Percentiles rank a stretch among this genome's conserved stretches.
Evolutionary conservation across 2,113 vertebrate species (phyloP).

Genomic region (Tyto alba): DNA sequence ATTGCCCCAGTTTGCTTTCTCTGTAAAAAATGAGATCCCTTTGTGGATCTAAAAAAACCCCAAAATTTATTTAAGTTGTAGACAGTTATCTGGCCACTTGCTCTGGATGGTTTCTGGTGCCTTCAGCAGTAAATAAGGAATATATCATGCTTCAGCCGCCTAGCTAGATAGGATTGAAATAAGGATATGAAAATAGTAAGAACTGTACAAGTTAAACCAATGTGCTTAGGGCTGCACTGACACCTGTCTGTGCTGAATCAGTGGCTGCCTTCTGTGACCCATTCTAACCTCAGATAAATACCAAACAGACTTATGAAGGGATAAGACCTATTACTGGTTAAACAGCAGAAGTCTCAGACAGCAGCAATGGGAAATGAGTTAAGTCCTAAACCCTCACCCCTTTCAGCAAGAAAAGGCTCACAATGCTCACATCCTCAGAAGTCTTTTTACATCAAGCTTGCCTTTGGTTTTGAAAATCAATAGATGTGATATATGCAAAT

Average conservation of each 20-base stretch:
- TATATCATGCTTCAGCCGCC: background rate
- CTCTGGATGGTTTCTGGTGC: background rate
- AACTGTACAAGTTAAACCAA: background rate
- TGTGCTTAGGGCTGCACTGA: background rate
- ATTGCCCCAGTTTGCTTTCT: conserved; percentile 68
- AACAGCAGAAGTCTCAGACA: background rate
- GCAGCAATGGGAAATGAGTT: background rate
- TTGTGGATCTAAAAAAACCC: conserved; percentile 28
- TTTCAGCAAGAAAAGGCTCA: background rate
- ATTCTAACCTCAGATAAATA: background rate
- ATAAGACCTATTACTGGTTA: background rate
- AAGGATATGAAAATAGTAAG: background rate
- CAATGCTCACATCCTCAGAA: background rate
- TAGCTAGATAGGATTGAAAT: background rate
- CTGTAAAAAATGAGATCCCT: conserved; percentile 63
- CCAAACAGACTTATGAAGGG: background rate
- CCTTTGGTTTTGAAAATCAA: background rate
- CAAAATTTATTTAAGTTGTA: conserved; percentile 55
- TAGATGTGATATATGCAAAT: background rate
- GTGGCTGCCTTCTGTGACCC: background rate
- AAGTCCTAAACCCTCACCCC: background rate
- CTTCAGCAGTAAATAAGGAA: background rate
- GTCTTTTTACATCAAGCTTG: background rate
- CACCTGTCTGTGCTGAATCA: background rate
- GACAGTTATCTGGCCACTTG: background rate